Base-by-base conservation (phyloP, 2,113 vertebrate genomes). In the Ceuthmochares aereus region DNA sequence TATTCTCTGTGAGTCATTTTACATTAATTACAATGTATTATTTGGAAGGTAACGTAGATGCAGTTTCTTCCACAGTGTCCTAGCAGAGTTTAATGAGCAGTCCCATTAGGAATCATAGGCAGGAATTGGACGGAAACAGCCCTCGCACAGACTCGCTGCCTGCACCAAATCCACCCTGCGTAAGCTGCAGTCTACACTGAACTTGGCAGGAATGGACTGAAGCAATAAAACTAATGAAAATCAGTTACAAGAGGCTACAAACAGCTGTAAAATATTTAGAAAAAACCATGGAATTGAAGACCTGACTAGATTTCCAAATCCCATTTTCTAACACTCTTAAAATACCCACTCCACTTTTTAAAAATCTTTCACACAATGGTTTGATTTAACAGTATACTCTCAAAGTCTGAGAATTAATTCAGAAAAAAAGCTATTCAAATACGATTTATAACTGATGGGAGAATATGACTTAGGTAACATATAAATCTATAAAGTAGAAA, bases 181-280 rank as follows among this genome's bases (percentile, higher is more conserved):
- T 32, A 59, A 1, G 32, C 52, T 5, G 5, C 29, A 89, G 73
- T 51, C 93, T 85, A 37, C 45, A 80, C 9, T 2, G 3, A 88
- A 37, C 55, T 85, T 91, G 89, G 89, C 93, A 96, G 72, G 34
- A 95, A 68, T 22, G 42, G 83, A 79, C 51, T 60, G 36, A 20
- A 54, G 55, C 56, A 88, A 80, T 95, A 92, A 95, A 91, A 93
- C 34, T 68, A 92, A 95, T 78, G 56, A 80, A 96, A 93, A 94
- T 84, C 82, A 75, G 70, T 55, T 92, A 87, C 26, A 55, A 60
- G 70, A 95, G 63, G 66, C 92, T 88, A 72, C 72, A 93, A 92
- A 77, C 52, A 72, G 72, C 83, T 92, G 60, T 56, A 90, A 90
- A 94, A 92, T 67, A 86, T 90, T 85, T 85, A 81, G 54, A 64